Base-by-base conservation (phyloP, 23 tunicate species). In the Styela clava region DNA sequence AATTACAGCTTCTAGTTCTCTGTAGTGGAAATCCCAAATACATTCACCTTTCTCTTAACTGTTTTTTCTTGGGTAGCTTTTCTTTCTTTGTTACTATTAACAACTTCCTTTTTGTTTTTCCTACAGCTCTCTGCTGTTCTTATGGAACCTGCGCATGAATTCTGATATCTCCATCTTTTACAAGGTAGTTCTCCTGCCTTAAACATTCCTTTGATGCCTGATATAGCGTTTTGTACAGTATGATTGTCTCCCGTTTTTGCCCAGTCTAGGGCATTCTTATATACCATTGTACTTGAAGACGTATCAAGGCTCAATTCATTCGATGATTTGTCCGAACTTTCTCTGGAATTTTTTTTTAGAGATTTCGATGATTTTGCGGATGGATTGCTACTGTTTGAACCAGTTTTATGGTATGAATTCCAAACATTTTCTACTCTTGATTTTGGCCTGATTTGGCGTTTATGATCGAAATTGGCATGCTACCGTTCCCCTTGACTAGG, bases 111-210 rank as follows among this genome's bases (percentile, higher is more conserved):
- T n/a, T 52, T 76, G 0, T 22, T 52, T 76, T 2, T 36, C 64
- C 27, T 23, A 21, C 28, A 21, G 22, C 22, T 64, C 12, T 35
- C 73, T 0, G 74, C 25, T 19, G 28, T 24, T 64, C 52, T 79
- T 20, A 25, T 62, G 28, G 24, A 22, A 22, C 33, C 31, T 68
- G 30, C 30, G 33, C 77, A 61, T 20, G 73, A 79, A 12, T n/a
- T 76, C 52, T 74, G 68, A 25, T 81, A 78, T 37, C 73, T 64
- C 86, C 91, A 87, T 29, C 64, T 74, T 37, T 87, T 82, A 32
- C 86, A 33, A 24, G 91, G 91, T 33, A 82, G 51, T 35, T 82
- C 91, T 1, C 91, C 91, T 26, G 83, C 27, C 24, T 82, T 52
- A 51, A 81, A 87, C 78, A 82, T 63, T 34, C 56, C 63, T 31